Conservation (phyloP, 2,888 invertebrate genomes). For the Catocala nupta region DNA sequence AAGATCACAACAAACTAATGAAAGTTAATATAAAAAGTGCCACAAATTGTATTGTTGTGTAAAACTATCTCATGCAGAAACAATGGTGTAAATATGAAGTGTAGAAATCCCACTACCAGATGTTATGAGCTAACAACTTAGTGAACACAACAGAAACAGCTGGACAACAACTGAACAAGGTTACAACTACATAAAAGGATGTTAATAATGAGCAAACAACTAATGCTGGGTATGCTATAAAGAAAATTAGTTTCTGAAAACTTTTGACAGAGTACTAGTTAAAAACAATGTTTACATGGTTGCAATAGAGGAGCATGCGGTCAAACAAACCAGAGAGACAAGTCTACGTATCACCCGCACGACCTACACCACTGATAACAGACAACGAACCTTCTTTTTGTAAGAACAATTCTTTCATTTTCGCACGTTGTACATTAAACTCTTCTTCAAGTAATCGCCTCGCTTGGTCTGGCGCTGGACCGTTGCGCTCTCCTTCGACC, state of each 20-base stretch:
- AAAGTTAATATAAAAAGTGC: background rate
- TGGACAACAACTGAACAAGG: slow-evolving; percentile 22
- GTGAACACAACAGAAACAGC: slow-evolving; percentile 8
- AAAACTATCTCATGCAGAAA: slow-evolving; percentile 5
- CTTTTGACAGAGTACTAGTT: slow-evolving; percentile 21
- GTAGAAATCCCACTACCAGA: slow-evolving; percentile 17
- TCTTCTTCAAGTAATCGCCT: slow-evolving; percentile 91
- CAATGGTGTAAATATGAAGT: background rate
- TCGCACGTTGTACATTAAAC: slow-evolving; percentile 96
- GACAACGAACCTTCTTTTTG: slow-evolving; percentile 95
- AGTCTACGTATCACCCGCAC: slow-evolving; percentile 42
- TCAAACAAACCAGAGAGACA: slow-evolving; percentile 46
- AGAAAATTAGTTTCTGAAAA: slow-evolving; percentile 12
- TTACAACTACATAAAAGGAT: slow-evolving; percentile 8
- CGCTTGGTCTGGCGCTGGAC: slow-evolving; percentile 63
- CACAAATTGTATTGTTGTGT: background rate
- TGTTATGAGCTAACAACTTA: slow-evolving; percentile 25
- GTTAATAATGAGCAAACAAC: slow-evolving; percentile 14
- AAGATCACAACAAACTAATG: background rate
- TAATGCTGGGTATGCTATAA: slow-evolving; percentile 25
- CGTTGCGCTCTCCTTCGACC: slow-evolving; percentile 61
- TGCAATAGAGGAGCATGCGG: slow-evolving; percentile 40
- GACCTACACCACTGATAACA: slow-evolving; percentile 47
- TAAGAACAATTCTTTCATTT: slow-evolving; percentile 96
- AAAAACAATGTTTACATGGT: slow-evolving; percentile 33